Base-by-base conservation (phyloP, 2,888 invertebrate genomes). In the Acanthosepion lycidas region DNA sequence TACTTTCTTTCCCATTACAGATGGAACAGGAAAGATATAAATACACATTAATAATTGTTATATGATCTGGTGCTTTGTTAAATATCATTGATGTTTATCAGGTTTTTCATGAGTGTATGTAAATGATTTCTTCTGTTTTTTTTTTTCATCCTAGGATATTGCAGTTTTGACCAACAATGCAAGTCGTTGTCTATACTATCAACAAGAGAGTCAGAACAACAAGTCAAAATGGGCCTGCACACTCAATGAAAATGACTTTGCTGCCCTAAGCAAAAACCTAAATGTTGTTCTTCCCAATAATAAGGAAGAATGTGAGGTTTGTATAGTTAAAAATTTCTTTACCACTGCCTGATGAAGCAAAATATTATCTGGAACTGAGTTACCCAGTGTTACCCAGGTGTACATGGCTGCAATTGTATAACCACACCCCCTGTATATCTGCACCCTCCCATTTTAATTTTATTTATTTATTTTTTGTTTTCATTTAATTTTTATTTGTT, bases 101-200 rank as follows among this genome's bases (percentile, higher is more conserved):
- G 2, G n/a, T 9, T 78, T 78, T n/a, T 28, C 28, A 78, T 6
- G 6, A 9, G 6, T n/a, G 28, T n/a, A n/a, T 78, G 9, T 78
- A 78, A 78, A n/a, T n/a, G n/a, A 6, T 78, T n/a, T 92, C 23
- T n/a, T 26, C 20, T 92, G 18, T 59, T 91, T 28, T 95, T 5
- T 93, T 94, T 95, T 33, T 33, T 33, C 33, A 33, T 33, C 33
- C 23, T 95, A 97, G 97, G 97, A 97, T 95, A 96, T 97, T 94
- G 97, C 96, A 26, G 96, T 97, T 26, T 94, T 97, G 96, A 97
- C 97, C 18, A 97, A 97, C 95, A 95, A 97, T 95, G 96, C 96
- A 26, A 96, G 95, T 23, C 95, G 96, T 49, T 97, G 97, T 95
- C 95, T 95, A 9, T 97, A 96, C 95, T 97, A 97, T 95, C 95